Base-by-base conservation (phyloP, 2,888 invertebrate genomes). In the Thyatira batis region DNA sequence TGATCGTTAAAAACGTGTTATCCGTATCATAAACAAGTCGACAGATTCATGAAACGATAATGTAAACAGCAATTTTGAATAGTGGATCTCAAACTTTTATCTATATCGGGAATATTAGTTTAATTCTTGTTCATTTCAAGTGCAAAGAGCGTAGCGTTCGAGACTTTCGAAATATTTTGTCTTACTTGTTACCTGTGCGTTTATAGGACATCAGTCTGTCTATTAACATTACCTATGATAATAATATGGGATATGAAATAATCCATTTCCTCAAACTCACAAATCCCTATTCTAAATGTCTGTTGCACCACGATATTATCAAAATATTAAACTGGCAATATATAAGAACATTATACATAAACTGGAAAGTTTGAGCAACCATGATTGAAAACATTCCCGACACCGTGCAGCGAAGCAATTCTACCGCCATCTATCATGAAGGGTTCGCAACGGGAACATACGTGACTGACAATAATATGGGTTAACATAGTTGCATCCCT, bases 391-490 rank as follows among this genome's bases (percentile, higher is more conserved):
- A 17, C 17, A 39, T 17, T 2, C 17, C 8, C 17, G 39, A 17
- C 39, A 2, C 5, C 39, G 33, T 33, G 3, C 8, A 39, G 39
- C 39, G 39, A 39, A 39, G 39, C 17, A 17, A 39, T 39, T 39
- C 17, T 39, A 17, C 39, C 39, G 45, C n/a, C 20, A 39, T 39
- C 39, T 39, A 39, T 39, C 39, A 39, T 39, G 17, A 52, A 50
- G 20, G 21, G 48, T 48, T 48, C 55, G 50, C 49, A 46, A 33
- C 33, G 49, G 23, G 23, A 30, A 20, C 46, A 58, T 60, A 55
- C 57, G 58, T 54, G 59, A 53, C 50, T 53, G 55, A 58, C 39
- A 51, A 49, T 62, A 62, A 57, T 57, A 53, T 52, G 50, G 25
- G 55, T 49, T 21, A 52, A 51, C 43, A 49, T 50, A 30, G 52